These are phyloP conservation scores for Oscheius sp. DNA, from an alignment of 2,888 invertebrate species.

Conservation along the genomic window DNA sequence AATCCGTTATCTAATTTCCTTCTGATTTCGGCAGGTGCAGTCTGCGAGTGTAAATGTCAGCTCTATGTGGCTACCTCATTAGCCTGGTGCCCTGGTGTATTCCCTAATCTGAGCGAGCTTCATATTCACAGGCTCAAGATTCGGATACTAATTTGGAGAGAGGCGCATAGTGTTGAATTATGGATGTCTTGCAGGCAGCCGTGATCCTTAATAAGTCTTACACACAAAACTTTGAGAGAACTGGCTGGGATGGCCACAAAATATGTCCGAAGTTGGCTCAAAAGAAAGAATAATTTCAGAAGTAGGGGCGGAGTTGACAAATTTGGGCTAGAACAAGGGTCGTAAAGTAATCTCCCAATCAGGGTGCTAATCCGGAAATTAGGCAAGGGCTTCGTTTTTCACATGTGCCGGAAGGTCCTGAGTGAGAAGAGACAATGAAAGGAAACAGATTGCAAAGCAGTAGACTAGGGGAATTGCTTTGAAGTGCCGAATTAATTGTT, in stretches of 20 bases:
- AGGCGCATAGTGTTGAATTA: slow-evolving; percentile 32
- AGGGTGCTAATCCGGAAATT: slow-evolving; percentile 28
- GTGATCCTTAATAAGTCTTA: slow-evolving; percentile 25
- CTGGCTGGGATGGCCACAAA: not conserved
- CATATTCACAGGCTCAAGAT: slow-evolving; percentile 26
- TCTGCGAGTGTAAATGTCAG: slow-evolving; percentile 5
- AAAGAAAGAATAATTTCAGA: not conserved
- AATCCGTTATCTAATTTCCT: not conserved
- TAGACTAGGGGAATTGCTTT: not conserved
- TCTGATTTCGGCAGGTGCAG: slow-evolving; percentile 26
- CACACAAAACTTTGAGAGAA: not conserved
- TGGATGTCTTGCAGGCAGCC: slow-evolving; percentile 21
- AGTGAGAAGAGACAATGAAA: not conserved
- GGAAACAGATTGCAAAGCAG: not conserved
- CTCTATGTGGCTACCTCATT: slow-evolving; percentile 19
- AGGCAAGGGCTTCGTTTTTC: slow-evolving; percentile 28
- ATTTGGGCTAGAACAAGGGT: not conserved
- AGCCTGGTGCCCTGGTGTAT: slow-evolving; percentile 26
- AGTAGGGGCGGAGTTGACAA: not conserved
- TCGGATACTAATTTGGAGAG: slow-evolving; percentile 33
- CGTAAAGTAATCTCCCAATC: slow-evolving; percentile 28
- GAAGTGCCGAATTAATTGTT: slow-evolving; percentile 17
- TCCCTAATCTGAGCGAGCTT: slow-evolving; percentile 30
- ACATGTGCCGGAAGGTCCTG: not conserved
- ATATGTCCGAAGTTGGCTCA: not conserved